Base-by-base conservation (phyloP, 2,113 vertebrate genomes). In the Camelus bactrianus region DNA sequence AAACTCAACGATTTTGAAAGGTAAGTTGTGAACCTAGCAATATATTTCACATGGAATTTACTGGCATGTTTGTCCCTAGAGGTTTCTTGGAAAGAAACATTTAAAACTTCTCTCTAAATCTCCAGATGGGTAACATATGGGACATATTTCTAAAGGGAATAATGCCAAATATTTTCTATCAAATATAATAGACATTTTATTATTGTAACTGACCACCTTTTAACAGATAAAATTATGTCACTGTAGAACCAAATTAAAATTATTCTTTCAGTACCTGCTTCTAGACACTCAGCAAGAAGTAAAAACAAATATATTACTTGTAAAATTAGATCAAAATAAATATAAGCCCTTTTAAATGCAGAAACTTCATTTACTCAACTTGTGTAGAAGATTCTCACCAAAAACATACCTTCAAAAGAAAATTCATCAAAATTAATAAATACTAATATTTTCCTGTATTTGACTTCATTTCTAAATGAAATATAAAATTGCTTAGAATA, bases 221-320 rank as follows among this genome's bases (percentile, higher is more conserved):
- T 48, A 93, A 98, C 98, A 97, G 42, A 85, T 50, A 93, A 87
- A 60, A 92, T 83, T 97, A 95, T 93, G 0, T 97, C 97, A 97
- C 75, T 83, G 87, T 80, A 96, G 72, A 95, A 77, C 97, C 92
- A 98, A 98, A 95, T 89, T 95, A 97, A 98, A 97, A 98, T 97
- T 97, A 98, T 97, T 89, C 80, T 98, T 98, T 96, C 80, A 97
- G 67, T 96, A 96, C 95, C 97, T 97, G 77, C 70, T 95, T 98
- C 26, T 42, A 97, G 89, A 97, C 70, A 89, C 35, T 54, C 72
- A 67, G 56, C 30, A 95, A 94, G 93, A 97, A 95, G 83, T 94
- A n/a, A 86, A 58, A 94, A 92, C 10, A 87, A 96, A 95, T 76
- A 65, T 95, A 81, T 83, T 93, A 97, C 96, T 96, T 58, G 42